Conservation (phyloP, 2,888 invertebrate genomes). For the Epinotia bilunana region DNA sequence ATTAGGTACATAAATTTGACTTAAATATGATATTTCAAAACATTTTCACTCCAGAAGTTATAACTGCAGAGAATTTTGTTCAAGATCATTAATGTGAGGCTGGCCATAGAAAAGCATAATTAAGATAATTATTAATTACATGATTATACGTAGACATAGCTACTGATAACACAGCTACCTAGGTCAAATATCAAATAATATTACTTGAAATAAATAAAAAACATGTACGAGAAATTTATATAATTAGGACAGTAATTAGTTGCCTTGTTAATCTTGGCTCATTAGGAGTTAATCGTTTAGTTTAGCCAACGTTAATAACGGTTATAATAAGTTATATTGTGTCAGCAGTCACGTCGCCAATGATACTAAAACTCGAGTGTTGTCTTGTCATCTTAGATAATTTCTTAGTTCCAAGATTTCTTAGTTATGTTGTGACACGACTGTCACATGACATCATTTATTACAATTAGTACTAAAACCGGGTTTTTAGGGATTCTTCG, state of each 20-base stretch:
- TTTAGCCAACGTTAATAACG: background rate
- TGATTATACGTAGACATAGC: slow-evolving; percentile 18
- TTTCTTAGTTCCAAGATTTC: too few species aligned
- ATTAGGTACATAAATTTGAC: background rate
- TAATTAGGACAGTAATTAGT: slow-evolving; percentile 3
- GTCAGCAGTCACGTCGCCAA: background rate
- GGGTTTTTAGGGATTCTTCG: too few species aligned
- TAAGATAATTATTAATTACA: slow-evolving; percentile 29
- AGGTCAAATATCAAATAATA: slow-evolving; percentile 14
- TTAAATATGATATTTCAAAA: background rate
- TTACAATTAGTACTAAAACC: background rate
- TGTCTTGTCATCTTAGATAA: too few species aligned
- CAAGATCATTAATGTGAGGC: slow-evolving; percentile 24
- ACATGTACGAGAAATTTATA: slow-evolving; percentile 5
- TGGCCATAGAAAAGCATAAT: slow-evolving; percentile 26
- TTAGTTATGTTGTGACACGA: slow-evolving; percentile 1
- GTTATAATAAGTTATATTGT: background rate
- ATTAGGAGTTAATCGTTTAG: background rate
- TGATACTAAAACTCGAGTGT: background rate
- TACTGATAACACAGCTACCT: slow-evolving; percentile 21
- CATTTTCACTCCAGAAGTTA: background rate
- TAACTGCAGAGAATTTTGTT: background rate
- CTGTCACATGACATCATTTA: background rate
- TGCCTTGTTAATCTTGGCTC: background rate
- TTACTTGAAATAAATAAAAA: slow-evolving; percentile 5